phyloP scores from a whole-genome alignment of 2,888 invertebrate genomes.

The Eugnorisma glareosa region DNA sequence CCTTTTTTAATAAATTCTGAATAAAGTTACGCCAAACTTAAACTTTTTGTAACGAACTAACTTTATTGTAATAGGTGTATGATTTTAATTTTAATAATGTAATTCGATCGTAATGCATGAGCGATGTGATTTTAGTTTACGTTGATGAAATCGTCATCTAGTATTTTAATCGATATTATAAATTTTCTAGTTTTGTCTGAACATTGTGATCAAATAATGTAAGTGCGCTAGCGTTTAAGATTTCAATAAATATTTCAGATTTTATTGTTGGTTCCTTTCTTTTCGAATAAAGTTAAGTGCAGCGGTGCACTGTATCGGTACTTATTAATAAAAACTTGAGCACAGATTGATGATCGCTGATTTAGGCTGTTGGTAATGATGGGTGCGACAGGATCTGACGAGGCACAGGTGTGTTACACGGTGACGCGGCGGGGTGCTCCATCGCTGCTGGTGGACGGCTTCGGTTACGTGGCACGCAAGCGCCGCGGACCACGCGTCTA shows the following conservation, averaged over 20 bases:
- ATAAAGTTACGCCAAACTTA: not conserved
- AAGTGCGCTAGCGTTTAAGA: conserved; percentile 67
- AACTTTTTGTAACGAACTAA: too few relatives aligned
- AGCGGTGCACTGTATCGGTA: not conserved
- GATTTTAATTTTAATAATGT: conserved; percentile 38
- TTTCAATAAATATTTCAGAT: conserved; percentile 71
- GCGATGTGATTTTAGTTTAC: conserved; percentile 56
- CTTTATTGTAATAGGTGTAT: conserved; percentile 44
- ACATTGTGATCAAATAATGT: conserved; percentile 74
- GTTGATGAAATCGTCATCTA: conserved; percentile 55
- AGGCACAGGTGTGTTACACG: conserved; percentile 80
- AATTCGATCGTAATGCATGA: conserved; percentile 54
- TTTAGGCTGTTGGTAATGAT: conserved; percentile 39
- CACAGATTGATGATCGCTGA: conserved; percentile 5
- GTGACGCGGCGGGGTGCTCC: conserved; percentile 87
- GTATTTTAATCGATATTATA: conserved; percentile 59
- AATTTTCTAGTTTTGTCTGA: conserved; percentile 64
- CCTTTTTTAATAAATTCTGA: not conserved
- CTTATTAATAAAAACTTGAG: not conserved
- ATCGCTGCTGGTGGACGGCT: conserved; percentile 82
- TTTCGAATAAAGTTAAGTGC: conserved; percentile 6
- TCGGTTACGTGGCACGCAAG: conserved; percentile 85
- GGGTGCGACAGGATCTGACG: conserved; percentile 70
- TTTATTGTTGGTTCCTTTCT: conserved; percentile 42
- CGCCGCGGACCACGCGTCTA: conserved; percentile 85